Evolutionary conservation across 2,113 vertebrate genomes (phyloP).

Genomic region (Meleagris gallopavo): DNA sequence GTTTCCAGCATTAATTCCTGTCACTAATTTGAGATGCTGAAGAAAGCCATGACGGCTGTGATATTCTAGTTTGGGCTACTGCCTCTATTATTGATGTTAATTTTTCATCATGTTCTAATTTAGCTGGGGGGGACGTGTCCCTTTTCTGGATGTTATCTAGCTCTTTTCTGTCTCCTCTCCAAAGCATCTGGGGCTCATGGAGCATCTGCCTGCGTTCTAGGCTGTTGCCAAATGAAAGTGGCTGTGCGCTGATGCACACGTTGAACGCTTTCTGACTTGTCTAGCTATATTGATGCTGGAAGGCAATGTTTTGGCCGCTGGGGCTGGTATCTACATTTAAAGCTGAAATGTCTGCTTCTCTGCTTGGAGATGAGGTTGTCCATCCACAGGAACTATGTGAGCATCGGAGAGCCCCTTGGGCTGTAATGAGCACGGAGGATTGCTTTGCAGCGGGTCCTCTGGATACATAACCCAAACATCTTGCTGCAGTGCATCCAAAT

Average conservation of each 20-base stretch:
- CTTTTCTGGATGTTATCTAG: neutral
- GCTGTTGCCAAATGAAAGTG: neutral
- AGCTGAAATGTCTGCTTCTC: neutral
- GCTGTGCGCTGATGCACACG: neutral
- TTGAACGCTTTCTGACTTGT: neutral
- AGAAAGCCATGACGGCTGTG: neutral
- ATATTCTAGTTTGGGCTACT: neutral
- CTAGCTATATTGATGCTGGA: neutral
- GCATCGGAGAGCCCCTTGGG: neutral
- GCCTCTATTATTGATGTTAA: neutral
- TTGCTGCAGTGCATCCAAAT: neutral
- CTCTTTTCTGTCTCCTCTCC: neutral
- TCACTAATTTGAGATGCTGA: neutral
- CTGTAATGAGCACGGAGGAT: fast-evolving
- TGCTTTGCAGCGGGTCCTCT: neutral
- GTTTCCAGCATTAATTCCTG: constrained; percentile 23
- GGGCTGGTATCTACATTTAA: neutral
- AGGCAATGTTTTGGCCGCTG: neutral
- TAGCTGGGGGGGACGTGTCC: neutral
- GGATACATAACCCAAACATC: constrained; percentile 18
- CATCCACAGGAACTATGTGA: fast-evolving
- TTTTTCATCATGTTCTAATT: neutral
- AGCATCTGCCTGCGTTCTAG: neutral
- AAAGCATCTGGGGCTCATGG: neutral
- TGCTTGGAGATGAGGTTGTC: neutral